Conservation (phyloP, 1,140 invertebrate genomes). For the Drosophila tropicalis region DNA sequence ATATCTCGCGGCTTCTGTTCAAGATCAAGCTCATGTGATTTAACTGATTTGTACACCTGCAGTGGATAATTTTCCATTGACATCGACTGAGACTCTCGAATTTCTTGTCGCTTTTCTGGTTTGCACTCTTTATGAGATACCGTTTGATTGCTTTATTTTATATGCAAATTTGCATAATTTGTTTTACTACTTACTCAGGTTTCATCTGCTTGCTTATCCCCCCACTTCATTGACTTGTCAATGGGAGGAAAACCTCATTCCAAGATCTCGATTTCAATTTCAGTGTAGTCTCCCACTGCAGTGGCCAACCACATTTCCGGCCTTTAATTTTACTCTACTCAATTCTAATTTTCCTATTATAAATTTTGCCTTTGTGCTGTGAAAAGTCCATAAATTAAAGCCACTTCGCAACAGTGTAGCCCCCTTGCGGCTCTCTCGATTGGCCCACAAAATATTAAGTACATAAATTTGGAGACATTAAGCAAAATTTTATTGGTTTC, state of each 20-base stretch:
- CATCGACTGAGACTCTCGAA: neutral
- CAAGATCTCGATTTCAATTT: neutral
- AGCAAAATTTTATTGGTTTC: conserved; percentile 63
- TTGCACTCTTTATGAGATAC: neutral
- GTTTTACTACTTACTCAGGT: conserved; percentile 24
- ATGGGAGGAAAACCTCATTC: conserved; percentile 54
- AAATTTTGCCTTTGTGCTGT: conserved; percentile 1
- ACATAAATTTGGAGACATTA: conserved; percentile 67
- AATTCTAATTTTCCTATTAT: conserved; percentile 13
- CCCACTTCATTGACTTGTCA: conserved; percentile 43
- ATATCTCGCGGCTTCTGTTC: neutral
- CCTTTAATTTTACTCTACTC: conserved; percentile 1
- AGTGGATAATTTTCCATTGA: neutral
- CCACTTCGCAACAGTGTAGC: neutral
- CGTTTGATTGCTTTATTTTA: neutral
- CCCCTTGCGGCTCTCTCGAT: neutral
- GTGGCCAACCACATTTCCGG: conserved; percentile 1
- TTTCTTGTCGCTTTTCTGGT: neutral
- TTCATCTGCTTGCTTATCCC: conserved; percentile 60
- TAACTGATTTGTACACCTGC: neutral
- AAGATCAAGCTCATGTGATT: neutral
- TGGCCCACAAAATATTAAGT: conserved; percentile 23
- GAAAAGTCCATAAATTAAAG: conserved; percentile 12
- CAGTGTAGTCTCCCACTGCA: neutral
- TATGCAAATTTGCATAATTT: neutral